Percentiles rank a stretch among this genome's conserved stretches.
Conservation (phyloP, 1,140 invertebrate genomes). For the Trichogramma pretiosum region DNA sequence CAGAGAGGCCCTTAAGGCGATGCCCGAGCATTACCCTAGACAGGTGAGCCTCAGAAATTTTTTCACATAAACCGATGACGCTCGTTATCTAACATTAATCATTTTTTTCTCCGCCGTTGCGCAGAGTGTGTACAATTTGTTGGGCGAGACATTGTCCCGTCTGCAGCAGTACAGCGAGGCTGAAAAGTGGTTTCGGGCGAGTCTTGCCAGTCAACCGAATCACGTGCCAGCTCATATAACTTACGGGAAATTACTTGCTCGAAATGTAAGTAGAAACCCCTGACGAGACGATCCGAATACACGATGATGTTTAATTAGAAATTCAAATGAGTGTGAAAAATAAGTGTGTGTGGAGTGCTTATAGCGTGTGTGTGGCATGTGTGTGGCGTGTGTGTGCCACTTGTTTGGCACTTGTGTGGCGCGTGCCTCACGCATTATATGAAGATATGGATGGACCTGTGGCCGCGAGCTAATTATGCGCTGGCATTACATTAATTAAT, state of each 20-base stretch:
- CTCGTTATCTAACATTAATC: too few relatives aligned
- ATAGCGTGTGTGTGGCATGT: background rate
- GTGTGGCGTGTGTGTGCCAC: too few relatives aligned
- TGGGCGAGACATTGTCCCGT: constrained; percentile 77
- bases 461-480: too few relatives aligned
- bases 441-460: too few relatives aligned
- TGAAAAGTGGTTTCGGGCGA: constrained; percentile 74
- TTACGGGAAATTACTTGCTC: constrained; percentile 80
- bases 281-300: background rate
- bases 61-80: too few relatives aligned
- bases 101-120: too few relatives aligned
- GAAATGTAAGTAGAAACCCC: constrained; percentile 63
- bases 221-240: constrained; percentile 84
- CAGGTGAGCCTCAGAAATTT: constrained; percentile 59
- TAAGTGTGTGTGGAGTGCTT: too few relatives aligned
- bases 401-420: too few relatives aligned
- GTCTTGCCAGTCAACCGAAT: constrained; percentile 70
- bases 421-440: too few relatives aligned
- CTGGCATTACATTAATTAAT: too few relatives aligned
- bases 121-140: constrained; percentile 74
- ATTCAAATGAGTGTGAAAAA: too few relatives aligned
- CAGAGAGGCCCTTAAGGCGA: constrained; percentile 70
- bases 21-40: constrained; percentile 73
- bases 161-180: constrained; percentile 71
- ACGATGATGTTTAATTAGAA: too few relatives aligned